Percentiles rank a stretch among this genome's conserved stretches.
These are phyloP conservation scores for Triplophysa yarkandensis DNA, from an alignment of 2,797 vertebrate species.

Conservation along the genomic window DNA sequence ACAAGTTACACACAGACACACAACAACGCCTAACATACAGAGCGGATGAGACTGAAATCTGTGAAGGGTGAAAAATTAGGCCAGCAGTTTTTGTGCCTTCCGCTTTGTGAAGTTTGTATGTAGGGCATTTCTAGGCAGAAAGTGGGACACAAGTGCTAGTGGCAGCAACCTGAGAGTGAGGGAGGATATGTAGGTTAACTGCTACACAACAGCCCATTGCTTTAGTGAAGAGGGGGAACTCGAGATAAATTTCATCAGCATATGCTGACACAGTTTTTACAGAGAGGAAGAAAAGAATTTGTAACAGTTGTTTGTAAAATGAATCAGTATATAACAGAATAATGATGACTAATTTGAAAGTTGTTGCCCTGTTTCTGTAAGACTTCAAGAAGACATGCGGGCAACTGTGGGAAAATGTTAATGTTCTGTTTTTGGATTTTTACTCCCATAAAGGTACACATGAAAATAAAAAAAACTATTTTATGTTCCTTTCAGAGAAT, in stretches of 20 bases:
- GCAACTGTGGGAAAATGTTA: no score
- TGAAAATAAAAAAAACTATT: no score
- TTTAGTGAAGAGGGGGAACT: neutral
- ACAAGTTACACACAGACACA: neutral
- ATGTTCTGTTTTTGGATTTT: no score
- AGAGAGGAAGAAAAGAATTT: neutral
- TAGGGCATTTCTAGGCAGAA: slow-evolving; percentile 68
- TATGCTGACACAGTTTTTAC: slow-evolving; percentile 20
- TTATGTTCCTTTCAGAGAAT: no score
- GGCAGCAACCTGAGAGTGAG: slow-evolving; percentile 69
- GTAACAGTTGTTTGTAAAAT: slow-evolving; percentile 7
- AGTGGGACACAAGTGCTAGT: slow-evolving; percentile 63
- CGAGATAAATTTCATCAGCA: slow-evolving; percentile 17
- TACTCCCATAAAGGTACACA: no score
- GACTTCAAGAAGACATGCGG: neutral
- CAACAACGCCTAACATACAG: neutral
- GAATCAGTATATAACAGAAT: neutral
- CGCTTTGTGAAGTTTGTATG: slow-evolving; percentile 60
- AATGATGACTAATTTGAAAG: neutral
- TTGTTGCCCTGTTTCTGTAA: neutral
- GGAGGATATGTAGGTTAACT: slow-evolving; percentile 29
- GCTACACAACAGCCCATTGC: slow-evolving; percentile 23
- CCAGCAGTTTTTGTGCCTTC: slow-evolving; percentile 29
- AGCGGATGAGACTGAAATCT: slow-evolving; percentile 13
- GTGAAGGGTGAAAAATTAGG: slow-evolving; percentile 40